These are phyloP conservation scores for Aviceda subcristata DNA, from an alignment of 2,113 vertebrate species.

Conservation along the genomic window DNA sequence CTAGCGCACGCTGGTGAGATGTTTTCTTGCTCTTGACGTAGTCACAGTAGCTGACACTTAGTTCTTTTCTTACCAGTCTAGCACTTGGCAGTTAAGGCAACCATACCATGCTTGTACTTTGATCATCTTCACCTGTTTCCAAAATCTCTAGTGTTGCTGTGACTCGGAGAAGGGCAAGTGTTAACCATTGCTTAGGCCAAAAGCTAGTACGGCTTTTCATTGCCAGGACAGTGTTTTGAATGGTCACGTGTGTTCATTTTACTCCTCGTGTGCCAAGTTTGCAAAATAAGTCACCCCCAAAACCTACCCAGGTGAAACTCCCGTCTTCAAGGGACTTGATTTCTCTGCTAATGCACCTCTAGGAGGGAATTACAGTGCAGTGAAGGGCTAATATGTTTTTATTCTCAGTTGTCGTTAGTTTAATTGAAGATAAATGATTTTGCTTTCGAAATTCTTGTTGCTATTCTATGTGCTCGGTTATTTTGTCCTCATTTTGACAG, in stretches of 20 bases:
- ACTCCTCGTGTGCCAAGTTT: neutral
- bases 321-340: neutral
- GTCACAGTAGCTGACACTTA: neutral
- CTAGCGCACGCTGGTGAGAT: fast-evolving
- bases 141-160: neutral
- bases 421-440: constrained; percentile 18
- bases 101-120: neutral
- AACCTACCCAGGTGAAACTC: neutral
- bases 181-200: neutral
- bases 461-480: neutral
- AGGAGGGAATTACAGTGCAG: neutral
- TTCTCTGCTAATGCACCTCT: neutral
- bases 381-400: neutral
- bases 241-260: neutral
- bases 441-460: neutral
- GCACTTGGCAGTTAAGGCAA: neutral
- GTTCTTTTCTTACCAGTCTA: neutral
- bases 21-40: neutral
- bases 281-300: neutral
- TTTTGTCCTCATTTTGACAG: constrained; percentile 25
- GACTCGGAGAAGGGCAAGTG: neutral
- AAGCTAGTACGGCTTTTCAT: neutral
- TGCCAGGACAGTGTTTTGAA: neutral
- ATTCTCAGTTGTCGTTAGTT: neutral
- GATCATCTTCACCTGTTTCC: neutral